Evolutionary conservation across 2,113 vertebrate genomes (phyloP), one percentile per base, ranked within the genome.

Genomic region (Pterocles orientalis): DNA sequence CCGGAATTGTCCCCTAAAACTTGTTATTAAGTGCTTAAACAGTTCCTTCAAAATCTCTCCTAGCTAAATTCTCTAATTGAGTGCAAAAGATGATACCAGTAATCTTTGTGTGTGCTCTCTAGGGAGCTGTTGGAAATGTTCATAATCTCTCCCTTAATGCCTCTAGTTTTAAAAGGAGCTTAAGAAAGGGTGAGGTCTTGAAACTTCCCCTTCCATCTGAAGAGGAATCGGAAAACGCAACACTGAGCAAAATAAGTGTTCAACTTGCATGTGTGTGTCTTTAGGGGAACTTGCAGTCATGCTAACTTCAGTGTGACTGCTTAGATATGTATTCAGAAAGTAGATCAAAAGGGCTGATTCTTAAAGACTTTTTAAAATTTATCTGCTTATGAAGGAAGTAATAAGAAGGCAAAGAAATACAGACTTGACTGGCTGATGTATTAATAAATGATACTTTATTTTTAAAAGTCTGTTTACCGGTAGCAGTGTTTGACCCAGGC

Each of bases 31-130:
- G 45, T 6, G 7, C 81, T 95, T 89, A 68, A 84, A 81, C 1
- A 60, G 12, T 64, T 95, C 56, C 45, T 92, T 76, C 73, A 82
- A 69, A 91, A 80, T 85, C 70, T 87, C 41, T 83, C 31, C 65
- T 61, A 80, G 39, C 65, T 89, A 62, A 72, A 68, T 76, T 87
- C 45, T 89, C 1, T 83, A 86, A 81, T 5, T 76, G 65, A 87
- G 34, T 61, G 57, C 21, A 34, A 71, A 91, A 82, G 71, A 91
- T 60, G 70, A 51, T 79, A 71, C 28, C 24, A 26, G 39, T 64
- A n/a, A 88, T 91, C 53, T 91, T 77, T 51, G 43, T 39, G 62
- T 84, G 45, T 57, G 12, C 12, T 91, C 50, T 82, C 48, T n/a
- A 53, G 70, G 53, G 65, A 87, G 54, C 45, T 79, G 10, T 39